Base-by-base conservation (phyloP, 2,888 invertebrate species). In the Synergus laeviventris region DNA sequence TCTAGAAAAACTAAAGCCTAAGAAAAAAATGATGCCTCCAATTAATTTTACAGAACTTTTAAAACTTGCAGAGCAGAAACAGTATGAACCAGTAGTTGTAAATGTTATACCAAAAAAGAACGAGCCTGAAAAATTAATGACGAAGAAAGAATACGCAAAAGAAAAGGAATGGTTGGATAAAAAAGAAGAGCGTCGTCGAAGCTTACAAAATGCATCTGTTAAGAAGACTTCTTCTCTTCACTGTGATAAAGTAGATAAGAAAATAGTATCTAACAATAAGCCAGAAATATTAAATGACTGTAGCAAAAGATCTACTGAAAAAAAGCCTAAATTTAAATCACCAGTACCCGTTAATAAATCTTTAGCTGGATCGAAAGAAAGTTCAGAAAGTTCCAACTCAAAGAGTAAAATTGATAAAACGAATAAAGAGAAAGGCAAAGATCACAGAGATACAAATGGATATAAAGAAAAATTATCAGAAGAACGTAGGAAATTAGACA, bases 61-160 rank as follows among this genome's bases (percentile, higher is more conserved):
- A 3, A 96, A 96, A 91, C 91, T 97, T 9, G 97, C 97, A 0
- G 96, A 95, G 84, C 94, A 96, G 87, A 97, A 97, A 87, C 97
- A 97, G 82, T 93, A 94, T 88, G 96, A 97, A 87, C 97, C 97
- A 0, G 89, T 97, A 1, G 92, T 94, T 39, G 90, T 94, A 77
- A 93, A 94, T 82, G 89, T 91, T 31, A 93, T 92, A 86, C 86
- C 87, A 54, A 91, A 92, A 79, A 87, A 91, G 74, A 91, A 93
- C 82, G 89, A 94, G 78, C 92, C 93, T 0, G 96, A 96, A 82
- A 92, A 96, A 61, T 92, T 94, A 14, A 94, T 97, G 92, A 97
- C 97, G 87, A 96, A 93, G 86, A 92, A 92, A 62, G 96, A 97
- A 87, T 93, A 94, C 85, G 94, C 95, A 85, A 94, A 94, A 84